Evolutionary conservation across 2,113 vertebrate genomes (phyloP).

Genomic region (Labeo catla): DNA sequence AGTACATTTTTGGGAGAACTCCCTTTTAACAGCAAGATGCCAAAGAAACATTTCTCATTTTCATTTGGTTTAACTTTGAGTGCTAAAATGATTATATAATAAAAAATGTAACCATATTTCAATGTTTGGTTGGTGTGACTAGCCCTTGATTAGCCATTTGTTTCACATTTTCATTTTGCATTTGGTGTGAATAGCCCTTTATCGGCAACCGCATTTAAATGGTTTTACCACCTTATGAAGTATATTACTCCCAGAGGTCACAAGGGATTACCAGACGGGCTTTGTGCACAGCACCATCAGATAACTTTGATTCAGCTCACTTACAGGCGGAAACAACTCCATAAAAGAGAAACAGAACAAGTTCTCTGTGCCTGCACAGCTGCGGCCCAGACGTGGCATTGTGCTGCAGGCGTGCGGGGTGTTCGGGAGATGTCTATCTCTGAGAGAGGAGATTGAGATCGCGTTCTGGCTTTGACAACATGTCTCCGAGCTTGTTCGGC

Average conservation of each 20-base stretch:
- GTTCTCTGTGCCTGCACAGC: constrained; percentile 24
- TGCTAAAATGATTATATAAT: neutral
- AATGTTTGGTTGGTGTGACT: neutral
- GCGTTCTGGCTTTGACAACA: constrained; percentile 23
- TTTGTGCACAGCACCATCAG: constrained; percentile 21
- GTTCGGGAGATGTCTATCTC: constrained; percentile 27
- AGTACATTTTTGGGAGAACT: too few relatives aligned
- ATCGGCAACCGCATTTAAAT: neutral
- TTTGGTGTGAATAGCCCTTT: neutral
- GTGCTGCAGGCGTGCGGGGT: neutral
- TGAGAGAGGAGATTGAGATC: constrained; percentile 47
- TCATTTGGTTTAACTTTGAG: neutral
- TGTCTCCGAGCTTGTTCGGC: constrained; percentile 42
- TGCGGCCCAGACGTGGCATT: constrained; percentile 25
- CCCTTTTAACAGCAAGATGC: too few relatives aligned
- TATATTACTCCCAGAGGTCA: constrained; percentile 11
- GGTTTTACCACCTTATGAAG: constrained; percentile 18
- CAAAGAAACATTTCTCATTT: neutral
- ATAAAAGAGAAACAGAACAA: constrained; percentile 28
- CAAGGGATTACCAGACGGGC: neutral
- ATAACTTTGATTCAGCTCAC: constrained; percentile 38
- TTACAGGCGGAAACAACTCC: constrained; percentile 31
- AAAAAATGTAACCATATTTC: too few relatives aligned
- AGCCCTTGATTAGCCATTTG: neutral
- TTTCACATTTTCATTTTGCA: neutral